Evolutionary conservation across 2,888 invertebrate genomes (phyloP).

Genomic region (Eupeodes latifasciatus): DNA sequence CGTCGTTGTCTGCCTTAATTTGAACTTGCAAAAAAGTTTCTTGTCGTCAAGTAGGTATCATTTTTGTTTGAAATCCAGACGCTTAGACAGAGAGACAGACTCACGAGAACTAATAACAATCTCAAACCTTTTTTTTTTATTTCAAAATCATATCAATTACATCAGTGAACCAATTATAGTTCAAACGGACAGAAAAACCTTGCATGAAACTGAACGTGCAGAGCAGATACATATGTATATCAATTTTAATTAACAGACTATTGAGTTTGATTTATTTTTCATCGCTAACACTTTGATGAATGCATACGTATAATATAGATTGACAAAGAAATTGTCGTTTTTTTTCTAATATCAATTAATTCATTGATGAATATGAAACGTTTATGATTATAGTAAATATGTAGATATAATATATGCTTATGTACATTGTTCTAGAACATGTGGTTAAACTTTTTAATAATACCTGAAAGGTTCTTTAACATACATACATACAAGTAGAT

Average conservation of each 20-base stretch:
- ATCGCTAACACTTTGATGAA: conserved; percentile 19
- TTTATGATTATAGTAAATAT: too few species aligned
- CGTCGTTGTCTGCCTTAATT: too few species aligned
- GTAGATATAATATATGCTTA: too few species aligned
- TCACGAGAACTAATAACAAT: not conserved
- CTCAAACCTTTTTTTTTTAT: too few species aligned
- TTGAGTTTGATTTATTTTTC: not conserved
- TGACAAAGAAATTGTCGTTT: too few species aligned
- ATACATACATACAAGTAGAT: too few species aligned
- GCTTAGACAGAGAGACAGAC: not conserved
- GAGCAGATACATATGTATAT: not conserved
- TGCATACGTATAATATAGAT: not conserved
- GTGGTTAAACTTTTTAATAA: too few species aligned
- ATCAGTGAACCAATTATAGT: not conserved
- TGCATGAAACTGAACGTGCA: conserved; percentile 3
- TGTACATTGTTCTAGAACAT: too few species aligned
- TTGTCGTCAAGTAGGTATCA: not conserved
- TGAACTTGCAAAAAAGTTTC: not conserved
- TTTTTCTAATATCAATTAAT: not conserved
- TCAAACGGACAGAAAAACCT: not conserved
- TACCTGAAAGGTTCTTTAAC: too few species aligned
- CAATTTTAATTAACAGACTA: not conserved
- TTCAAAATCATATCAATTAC: not conserved
- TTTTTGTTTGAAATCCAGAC: not conserved
- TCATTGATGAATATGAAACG: not conserved